phyloP scores from a whole-genome alignment of 2,888 invertebrate species.

The Eubasilissa splendida region DNA sequence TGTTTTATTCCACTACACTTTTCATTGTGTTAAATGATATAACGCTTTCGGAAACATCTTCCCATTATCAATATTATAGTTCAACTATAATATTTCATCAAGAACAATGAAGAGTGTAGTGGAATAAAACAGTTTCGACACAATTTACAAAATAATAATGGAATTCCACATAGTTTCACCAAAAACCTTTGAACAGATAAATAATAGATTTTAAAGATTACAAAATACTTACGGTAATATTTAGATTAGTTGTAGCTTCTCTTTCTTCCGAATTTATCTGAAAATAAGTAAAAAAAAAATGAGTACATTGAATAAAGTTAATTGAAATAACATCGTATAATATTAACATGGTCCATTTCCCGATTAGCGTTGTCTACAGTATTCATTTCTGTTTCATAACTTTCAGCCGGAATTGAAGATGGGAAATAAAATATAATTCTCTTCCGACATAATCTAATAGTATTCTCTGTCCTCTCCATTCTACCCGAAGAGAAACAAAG shows the following conservation, averaged over 20 bases:
- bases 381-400: slow-evolving; percentile 17
- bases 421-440: slow-evolving; percentile 39
- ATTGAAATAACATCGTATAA: neutral
- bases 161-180: too few species aligned
- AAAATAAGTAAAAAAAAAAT: slow-evolving; percentile 1
- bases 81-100: too few species aligned
- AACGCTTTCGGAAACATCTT: too few species aligned
- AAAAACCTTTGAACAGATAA: too few species aligned
- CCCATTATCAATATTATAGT: too few species aligned
- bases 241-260: neutral
- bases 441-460: slow-evolving; percentile 42
- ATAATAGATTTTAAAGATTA: too few species aligned
- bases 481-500: slow-evolving; percentile 42
- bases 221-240: slow-evolving; percentile 11
- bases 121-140: too few species aligned
- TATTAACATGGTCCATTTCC: neutral
- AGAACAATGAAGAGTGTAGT: too few species aligned
- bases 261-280: slow-evolving; percentile 7
- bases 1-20: too few species aligned
- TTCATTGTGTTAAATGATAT: too few species aligned
- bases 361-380: slow-evolving; percentile 17
- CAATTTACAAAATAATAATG: too few species aligned
- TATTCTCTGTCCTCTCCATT: slow-evolving; percentile 10
- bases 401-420: slow-evolving; percentile 30
- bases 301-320: neutral